Evolutionary conservation across 2,888 invertebrate species (phyloP), one percentile per base, ranked within the genome.

Genomic region (Brenthis daphne): DNA sequence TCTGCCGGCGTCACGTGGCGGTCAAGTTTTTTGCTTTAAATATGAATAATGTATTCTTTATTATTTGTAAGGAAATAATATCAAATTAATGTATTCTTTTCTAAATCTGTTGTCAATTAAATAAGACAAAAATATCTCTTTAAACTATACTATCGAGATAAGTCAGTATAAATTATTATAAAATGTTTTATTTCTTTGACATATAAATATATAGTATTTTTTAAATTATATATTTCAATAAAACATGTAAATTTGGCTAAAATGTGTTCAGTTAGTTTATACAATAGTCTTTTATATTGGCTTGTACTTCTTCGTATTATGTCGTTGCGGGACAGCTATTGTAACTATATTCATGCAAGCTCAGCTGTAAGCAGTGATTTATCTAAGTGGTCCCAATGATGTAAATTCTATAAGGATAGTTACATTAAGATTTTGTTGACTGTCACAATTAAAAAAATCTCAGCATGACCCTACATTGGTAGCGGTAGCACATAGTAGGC

Each of bases 191-290:
- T 43, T 43, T 43, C 8, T 8, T 43, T 43, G 8, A 43, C 11
- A 43, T 11, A 43, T 43, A 43, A 43, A 11, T 11, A 43, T 43
- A 43, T 43, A 43, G 37, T 43, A 43, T 43, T 43, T 29, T 37
- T 43, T 43, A 43, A 43, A 11, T 43, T 43, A 37, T 48, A 48
- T 54, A 24, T 2, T 12, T 29, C 33, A 29, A 2, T 60, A n/a
- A 60, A 2, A 50, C 50, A 33, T 48, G 60, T 29, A 29, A 50
- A 50, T n/a, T 60, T 33, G 54, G 53, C 20, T 57, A 65, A 60
- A 63, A 66, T 67, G 63, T 69, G 67, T 67, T 69, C 63, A 57
- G 53, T 63, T 69, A 69, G 66, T 69, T 33, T 57, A 69, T 33
- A 66, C 16, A 8, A 33, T 63, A 47, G 60, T 33, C 8, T 56